Conservation (phyloP, 1,140 invertebrate genomes). For the Nasonia longicornis region DNA sequence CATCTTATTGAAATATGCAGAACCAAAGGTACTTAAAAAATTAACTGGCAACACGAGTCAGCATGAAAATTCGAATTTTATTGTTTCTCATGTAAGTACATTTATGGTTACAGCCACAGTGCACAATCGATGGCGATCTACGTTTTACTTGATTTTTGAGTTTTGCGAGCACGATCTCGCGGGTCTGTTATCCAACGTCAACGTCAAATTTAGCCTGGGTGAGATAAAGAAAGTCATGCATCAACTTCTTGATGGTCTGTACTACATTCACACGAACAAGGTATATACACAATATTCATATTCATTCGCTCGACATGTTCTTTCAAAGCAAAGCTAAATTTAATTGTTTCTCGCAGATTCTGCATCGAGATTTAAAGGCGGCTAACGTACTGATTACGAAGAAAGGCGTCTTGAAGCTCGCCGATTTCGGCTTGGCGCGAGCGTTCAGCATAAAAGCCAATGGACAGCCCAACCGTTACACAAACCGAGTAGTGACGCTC, state of each 20-base stretch:
- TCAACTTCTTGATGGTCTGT: constrained; percentile 95
- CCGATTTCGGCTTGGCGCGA: constrained; percentile 91
- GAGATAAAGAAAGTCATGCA: constrained; percentile 99
- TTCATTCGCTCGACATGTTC: not conserved
- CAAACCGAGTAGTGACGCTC: constrained; percentile 96
- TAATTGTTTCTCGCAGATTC: constrained; percentile 71
- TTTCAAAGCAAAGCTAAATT: not conserved
- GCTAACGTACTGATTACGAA: constrained; percentile 99
- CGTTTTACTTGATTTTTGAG: constrained; percentile 98
- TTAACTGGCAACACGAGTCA: too few species aligned
- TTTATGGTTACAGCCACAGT: constrained; percentile 74
- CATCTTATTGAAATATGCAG: constrained; percentile 96
- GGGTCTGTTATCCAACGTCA: constrained; percentile 94
- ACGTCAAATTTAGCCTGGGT: constrained; percentile 95
- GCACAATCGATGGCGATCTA: constrained; percentile 90
- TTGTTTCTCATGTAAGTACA: not conserved
- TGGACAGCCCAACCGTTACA: constrained; percentile 90
- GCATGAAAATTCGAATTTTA: too few species aligned
- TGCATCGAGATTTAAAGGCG: constrained; percentile 98
- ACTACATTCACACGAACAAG: constrained; percentile 97
- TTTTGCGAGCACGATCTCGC: constrained; percentile 99
- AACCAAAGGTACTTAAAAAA: constrained; percentile 76
- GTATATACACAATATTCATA: constrained; percentile 61
- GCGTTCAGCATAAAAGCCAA: constrained; percentile 92
- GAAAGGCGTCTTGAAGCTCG: constrained; percentile 90